Evolutionary conservation across 2,888 invertebrate species (phyloP).

Genomic region (Sialis lutaria): DNA sequence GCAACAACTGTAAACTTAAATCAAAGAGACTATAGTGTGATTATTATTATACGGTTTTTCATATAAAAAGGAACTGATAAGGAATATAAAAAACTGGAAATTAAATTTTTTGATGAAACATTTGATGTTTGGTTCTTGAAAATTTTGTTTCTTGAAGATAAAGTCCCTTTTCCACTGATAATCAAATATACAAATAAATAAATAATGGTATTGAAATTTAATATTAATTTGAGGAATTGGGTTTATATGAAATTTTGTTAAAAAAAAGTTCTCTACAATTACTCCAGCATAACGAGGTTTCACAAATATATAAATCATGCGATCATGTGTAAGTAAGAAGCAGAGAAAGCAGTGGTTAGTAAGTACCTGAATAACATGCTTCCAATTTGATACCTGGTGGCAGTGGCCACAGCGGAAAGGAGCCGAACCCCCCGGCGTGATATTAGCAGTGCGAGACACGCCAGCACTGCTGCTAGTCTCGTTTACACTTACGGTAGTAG

Average conservation of each 20-base stretch:
- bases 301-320: not conserved
- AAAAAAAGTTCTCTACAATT: not conserved
- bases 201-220: not conserved
- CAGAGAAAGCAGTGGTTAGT: constrained; percentile 20
- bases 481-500: constrained; percentile 34
- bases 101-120: too few relatives aligned
- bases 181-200: too few relatives aligned
- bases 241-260: not conserved
- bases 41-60: too few relatives aligned
- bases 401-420: constrained; percentile 60
- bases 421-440: constrained; percentile 21
- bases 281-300: not conserved
- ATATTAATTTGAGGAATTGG: not conserved
- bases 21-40: too few relatives aligned
- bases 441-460: too few relatives aligned
- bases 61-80: too few relatives aligned
- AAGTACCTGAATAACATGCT: constrained; percentile 69
- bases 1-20: too few relatives aligned
- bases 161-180: too few relatives aligned
- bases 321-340: constrained; percentile 6
- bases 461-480: constrained; percentile 13
- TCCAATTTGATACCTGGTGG: constrained; percentile 69
- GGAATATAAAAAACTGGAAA: too few relatives aligned
- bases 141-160: too few relatives aligned
- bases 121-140: too few relatives aligned